Evolutionary conservation across 2,888 invertebrate species (phyloP), one percentile per base, ranked within the genome.

Genomic region (Chymomyza fuscimana): DNA sequence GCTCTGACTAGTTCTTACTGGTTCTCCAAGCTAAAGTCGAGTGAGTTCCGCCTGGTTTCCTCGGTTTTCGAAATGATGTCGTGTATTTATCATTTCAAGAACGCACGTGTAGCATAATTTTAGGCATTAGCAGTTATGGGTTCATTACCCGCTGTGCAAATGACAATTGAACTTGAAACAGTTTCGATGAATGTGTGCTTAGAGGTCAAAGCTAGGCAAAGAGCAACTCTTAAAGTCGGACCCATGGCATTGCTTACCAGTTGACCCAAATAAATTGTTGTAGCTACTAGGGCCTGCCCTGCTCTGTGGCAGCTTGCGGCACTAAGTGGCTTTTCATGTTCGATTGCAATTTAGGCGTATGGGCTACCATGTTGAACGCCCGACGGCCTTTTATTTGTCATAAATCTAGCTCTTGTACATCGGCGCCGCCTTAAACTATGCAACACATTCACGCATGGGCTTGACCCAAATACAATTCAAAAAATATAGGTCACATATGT

Each of bases 241-340:
- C 6, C 51, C 51, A 51, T 51, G 16, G 15, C n/a, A 51, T 51
- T 15, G 51, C 5, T n/a, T 22, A 70, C 50, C 40, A 50, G 66
- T 29, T 83, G 83, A 83, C 86, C 80, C 73, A 82, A 74, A 77
- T 75, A 70, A 72, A 75, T 32, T 32, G 40, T 46, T 10, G 40
- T 46, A 12, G 40, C 12, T 32, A 32, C 7, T 32, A 46, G 40
- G 40, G 40, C 40, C 36, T 36, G 36, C 36, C 40, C 40, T 46
- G 40, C 12, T 46, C 12, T 46, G 40, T 46, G 40, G 40, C 12
- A 59, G 22, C 63, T 58, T 56, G 54, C 67, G 63, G 72, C 68
- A 59, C 76, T 78, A 88, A 86, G 85, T 88, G 85, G 78, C 63
- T 88, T 88, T 84, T 79, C 85, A 88, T 86, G 85, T 86, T 86